These are phyloP conservation scores for Cephalotes varians DNA, from an alignment of 2,888 invertebrate genomes.

Conservation along the genomic window DNA sequence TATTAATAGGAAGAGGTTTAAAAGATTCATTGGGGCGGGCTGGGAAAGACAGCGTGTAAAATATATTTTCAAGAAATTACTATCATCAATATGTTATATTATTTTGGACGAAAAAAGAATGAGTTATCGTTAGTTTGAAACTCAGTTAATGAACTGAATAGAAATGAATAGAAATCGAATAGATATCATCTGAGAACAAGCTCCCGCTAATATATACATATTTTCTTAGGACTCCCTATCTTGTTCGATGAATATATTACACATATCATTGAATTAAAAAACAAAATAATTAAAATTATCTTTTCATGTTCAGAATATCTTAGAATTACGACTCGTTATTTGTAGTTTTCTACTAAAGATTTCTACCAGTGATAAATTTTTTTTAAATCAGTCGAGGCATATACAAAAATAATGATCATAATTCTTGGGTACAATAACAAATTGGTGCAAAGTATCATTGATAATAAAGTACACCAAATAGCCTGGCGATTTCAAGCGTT, in stretches of 20 bases:
- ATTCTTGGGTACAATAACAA: conserved; percentile 9
- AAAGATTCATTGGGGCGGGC: conserved; percentile 23
- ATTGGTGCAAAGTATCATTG: conserved; percentile 12
- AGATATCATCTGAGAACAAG: background rate
- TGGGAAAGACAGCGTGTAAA: background rate
- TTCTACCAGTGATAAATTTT: background rate
- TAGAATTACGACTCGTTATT: background rate
- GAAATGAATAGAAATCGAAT: conserved; percentile 18
- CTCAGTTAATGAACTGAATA: conserved; percentile 22
- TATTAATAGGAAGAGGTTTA: conserved; percentile 19
- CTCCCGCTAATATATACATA: background rate
- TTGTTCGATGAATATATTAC: background rate
- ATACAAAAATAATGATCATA: conserved; percentile 4
- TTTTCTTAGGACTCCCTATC: background rate
- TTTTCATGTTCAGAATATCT: background rate
- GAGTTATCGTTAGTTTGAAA: background rate
- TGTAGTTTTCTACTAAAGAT: background rate
- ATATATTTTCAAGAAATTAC: conserved; percentile 34
- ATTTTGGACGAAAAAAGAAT: background rate
- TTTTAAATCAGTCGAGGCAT: conserved; percentile 5
- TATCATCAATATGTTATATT: background rate
- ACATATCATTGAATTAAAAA: background rate
- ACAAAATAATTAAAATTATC: background rate
- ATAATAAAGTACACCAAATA: conserved; percentile 18
- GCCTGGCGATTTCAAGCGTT: conserved; percentile 14